phyloP scores from a whole-genome alignment of 2,888 invertebrate species.

The Hybos culiciformis region DNA sequence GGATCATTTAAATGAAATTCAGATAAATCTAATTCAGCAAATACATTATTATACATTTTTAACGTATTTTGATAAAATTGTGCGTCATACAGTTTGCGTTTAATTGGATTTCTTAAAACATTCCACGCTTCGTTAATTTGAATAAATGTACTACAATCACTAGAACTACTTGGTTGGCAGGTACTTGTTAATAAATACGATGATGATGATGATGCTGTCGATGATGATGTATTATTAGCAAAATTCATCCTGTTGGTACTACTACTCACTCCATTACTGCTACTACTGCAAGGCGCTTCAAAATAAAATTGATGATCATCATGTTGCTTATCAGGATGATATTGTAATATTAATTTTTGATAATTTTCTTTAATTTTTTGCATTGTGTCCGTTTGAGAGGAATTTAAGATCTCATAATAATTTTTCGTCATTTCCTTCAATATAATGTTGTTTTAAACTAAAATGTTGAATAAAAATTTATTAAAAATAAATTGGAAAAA shows the following conservation, averaged over 20 bases:
- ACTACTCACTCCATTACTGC: not conserved
- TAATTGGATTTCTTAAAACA: constrained; percentile 44
- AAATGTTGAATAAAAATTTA: not conserved
- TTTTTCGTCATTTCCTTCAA: constrained; percentile 10
- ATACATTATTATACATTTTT: constrained; percentile 43
- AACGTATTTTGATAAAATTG: constrained; percentile 44
- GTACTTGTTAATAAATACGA: constrained; percentile 1
- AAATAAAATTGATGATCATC: constrained; percentile 10
- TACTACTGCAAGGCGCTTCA: no score
- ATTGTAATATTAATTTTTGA: constrained; percentile 31
- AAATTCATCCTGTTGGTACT: not conserved
- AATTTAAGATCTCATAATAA: constrained; percentile 29
- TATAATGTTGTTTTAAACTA: not conserved
- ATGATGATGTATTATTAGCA: constrained; percentile 1
- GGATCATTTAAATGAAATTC: constrained; percentile 32
- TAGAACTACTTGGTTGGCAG: constrained; percentile 11
- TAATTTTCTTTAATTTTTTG: constrained; percentile 31
- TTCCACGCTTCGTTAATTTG: constrained; percentile 59
- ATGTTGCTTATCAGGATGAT: constrained; percentile 32
- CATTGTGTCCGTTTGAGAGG: constrained; percentile 20
- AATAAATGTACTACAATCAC: constrained; percentile 34
- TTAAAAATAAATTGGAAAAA: not conserved
- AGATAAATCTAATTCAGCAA: constrained; percentile 40
- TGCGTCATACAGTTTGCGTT: constrained; percentile 52
- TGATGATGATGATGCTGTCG: not conserved